Evolutionary conservation across 2,797 vertebrate genomes (phyloP).

Genomic region (Avahi laniger): DNA sequence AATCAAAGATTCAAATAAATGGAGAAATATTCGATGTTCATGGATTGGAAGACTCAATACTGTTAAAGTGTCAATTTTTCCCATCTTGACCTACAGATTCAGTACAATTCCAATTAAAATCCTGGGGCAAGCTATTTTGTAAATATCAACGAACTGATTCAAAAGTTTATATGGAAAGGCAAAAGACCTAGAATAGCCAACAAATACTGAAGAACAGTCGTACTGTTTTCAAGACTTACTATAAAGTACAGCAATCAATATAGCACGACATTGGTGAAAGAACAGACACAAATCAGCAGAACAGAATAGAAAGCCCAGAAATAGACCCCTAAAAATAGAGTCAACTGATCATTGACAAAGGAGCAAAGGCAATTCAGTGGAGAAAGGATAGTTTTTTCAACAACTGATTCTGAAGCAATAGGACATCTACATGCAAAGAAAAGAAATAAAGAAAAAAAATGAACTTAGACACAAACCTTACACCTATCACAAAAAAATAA

Average conservation of each 20-base stretch:
- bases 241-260: not conserved
- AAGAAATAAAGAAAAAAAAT: not conserved
- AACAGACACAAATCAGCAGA: not conserved
- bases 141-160: not conserved
- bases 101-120: not conserved
- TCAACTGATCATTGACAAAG: not conserved
- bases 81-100: not conserved
- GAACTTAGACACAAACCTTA: not conserved
- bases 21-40: not conserved
- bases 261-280: not conserved
- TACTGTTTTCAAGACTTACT: not conserved
- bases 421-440: not conserved
- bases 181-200: not conserved
- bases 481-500: not conserved
- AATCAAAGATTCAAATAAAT: not conserved
- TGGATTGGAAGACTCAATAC: not conserved
- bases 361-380: not conserved
- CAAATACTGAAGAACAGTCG: not conserved
- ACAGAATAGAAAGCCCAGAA: not conserved
- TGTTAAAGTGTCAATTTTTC: not conserved
- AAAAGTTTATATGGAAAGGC: conserved; percentile 29
- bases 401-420: not conserved
- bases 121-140: not conserved
- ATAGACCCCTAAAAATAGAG: not conserved
- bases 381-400: conserved; percentile 4